Percentiles rank a stretch among this genome's conserved stretches.
Evolutionary conservation across 2,113 vertebrate species (phyloP).

Genomic region (Rhinoderma darwinii): DNA sequence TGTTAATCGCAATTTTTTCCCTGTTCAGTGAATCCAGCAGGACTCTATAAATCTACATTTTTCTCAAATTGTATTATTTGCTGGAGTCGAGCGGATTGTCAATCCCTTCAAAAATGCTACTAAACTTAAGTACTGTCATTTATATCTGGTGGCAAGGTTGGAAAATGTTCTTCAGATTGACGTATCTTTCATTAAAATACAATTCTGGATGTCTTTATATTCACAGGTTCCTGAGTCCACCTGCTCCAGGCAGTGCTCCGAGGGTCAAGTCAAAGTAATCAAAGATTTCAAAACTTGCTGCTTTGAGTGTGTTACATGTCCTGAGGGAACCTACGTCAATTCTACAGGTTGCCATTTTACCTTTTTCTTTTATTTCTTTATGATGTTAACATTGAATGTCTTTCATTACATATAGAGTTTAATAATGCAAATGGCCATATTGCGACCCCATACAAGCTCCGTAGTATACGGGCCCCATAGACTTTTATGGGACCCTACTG

Average conservation of each 20-base stretch:
- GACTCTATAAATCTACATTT: background rate
- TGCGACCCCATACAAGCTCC: background rate
- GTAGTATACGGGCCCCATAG: background rate
- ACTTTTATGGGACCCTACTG: background rate
- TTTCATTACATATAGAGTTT: background rate
- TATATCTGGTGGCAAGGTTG: background rate
- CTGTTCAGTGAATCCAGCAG: background rate
- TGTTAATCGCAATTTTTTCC: background rate
- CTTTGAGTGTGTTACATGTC: conserved; percentile 86
- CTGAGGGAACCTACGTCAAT: conserved; percentile 76
- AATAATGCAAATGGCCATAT: background rate
- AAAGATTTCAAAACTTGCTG: conserved; percentile 75
- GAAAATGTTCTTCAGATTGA: background rate
- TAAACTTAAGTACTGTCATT: background rate
- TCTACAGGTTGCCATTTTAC: conserved; percentile 60
- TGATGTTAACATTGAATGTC: background rate
- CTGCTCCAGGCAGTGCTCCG: conserved; percentile 77
- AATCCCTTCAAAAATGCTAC: background rate
- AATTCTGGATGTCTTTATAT: background rate
- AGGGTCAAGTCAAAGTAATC: conserved; percentile 74
- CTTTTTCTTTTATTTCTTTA: background rate
- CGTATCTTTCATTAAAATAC: background rate
- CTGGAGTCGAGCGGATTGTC: background rate
- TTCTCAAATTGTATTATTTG: background rate
- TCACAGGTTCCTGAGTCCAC: conserved; percentile 77